phyloP scores from a whole-genome alignment of 2,888 invertebrate genomes.

The Ceraclea dissimilis region DNA sequence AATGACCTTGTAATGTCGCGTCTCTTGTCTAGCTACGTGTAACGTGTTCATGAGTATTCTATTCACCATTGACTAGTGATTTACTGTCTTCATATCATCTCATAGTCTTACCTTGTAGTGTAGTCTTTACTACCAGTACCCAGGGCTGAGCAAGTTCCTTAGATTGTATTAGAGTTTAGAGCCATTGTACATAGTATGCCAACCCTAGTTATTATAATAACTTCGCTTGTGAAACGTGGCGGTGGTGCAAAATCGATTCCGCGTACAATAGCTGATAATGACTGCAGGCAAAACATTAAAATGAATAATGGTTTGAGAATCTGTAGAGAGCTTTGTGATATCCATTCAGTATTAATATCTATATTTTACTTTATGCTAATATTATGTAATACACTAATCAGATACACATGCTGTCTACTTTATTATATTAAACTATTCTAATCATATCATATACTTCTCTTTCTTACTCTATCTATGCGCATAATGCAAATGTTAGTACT shows the following conservation, averaged over 20 bases:
- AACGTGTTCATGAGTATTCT: constrained; percentile 10
- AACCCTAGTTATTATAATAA: constrained; percentile 18
- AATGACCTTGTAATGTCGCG: neutral
- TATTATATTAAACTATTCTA: too few relatives aligned
- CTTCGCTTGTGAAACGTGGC: constrained; percentile 30
- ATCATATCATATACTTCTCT: too few relatives aligned
- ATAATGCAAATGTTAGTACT: too few relatives aligned
- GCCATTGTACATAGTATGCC: constrained; percentile 27
- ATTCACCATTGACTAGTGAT: constrained; percentile 4
- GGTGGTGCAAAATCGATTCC: constrained; percentile 52
- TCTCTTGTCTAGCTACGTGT: neutral
- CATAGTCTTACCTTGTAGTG: neutral
- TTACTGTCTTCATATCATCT: neutral
- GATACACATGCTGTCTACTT: too few relatives aligned
- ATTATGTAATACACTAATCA: too few relatives aligned
- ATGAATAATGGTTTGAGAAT: neutral
- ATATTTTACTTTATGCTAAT: too few relatives aligned
- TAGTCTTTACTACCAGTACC: constrained; percentile 16
- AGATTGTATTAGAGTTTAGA: constrained; percentile 21
- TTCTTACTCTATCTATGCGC: too few relatives aligned
- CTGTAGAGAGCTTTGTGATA: constrained; percentile 17
- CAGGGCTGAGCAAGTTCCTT: constrained; percentile 33
- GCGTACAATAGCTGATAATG: constrained; percentile 20
- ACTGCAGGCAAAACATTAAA: constrained; percentile 21
- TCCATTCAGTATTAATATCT: constrained; percentile 13